Base-by-base conservation (phyloP, 2,113 vertebrate species). In the Neogale vison region DNA sequence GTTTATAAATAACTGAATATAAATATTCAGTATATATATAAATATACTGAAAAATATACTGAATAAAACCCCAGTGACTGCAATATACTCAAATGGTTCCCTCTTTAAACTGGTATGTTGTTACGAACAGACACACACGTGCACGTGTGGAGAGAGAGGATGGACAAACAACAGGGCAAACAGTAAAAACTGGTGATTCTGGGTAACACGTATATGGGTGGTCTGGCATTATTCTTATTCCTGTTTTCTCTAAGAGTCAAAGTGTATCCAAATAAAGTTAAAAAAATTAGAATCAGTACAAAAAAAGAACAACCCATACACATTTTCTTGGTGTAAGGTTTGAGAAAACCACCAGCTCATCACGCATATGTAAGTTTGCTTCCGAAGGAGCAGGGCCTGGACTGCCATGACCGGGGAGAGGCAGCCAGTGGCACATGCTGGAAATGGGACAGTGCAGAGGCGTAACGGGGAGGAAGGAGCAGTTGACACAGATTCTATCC, bases 371-470 rank as follows among this genome's bases (percentile, higher is more conserved):
- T 9, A 36, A 81, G 45, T 21, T 21, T 45, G 67, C 59, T 86
- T 52, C 8, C 11, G 31, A 50, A 2, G 31, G 20, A 18, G 42
- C 11, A 45, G 50, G 18, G 55, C 29, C 23, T 36, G 36, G 23
- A 21, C 24, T 24, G 4, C 67, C 1, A 4, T 1, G 15, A 7
- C 1, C 1, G 10, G 29, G 72, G 55, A 31, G 50, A 6, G 12
- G 20, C 3, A 82, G 20, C 24, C 29, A 34, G 31, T 11, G 90
- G 47, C 4, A 26, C 10, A n/a, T 13, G 2, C 3, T 21, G 24
- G 39, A 39, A 81, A 55, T 0, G 0, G n/a, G 11, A 61, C 57
- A 29, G 26, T 4, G 23, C 4, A 0, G 31, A 15, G 7, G n/a
- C 69, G 24, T 2, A 50, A 84, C 11, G 45, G 9, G 42, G 14